These are phyloP conservation scores for Ditula angustiorana DNA, from an alignment of 2,888 invertebrate species.

Conservation along the genomic window DNA sequence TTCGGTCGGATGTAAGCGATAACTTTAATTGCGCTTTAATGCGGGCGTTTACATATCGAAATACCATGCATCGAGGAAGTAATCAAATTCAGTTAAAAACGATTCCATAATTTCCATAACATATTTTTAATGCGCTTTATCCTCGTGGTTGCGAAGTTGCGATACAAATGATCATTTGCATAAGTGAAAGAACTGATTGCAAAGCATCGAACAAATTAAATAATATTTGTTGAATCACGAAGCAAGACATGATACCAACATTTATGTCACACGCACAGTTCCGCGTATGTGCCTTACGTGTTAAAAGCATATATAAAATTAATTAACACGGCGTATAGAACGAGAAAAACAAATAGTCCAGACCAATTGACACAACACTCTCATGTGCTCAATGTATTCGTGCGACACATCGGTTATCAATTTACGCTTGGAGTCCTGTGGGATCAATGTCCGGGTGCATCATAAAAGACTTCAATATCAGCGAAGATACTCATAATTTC, in stretches of 20 bases:
- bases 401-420: neutral
- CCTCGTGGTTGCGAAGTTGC: neutral
- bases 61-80: conserved; percentile 14
- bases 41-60: conserved; percentile 24
- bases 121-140: neutral
- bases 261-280: neutral
- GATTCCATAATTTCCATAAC: neutral
- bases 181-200: neutral
- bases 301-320: neutral
- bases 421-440: conserved; percentile 11
- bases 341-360: conserved; percentile 45
- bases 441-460: conserved; percentile 24
- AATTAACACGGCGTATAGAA: conserved; percentile 9
- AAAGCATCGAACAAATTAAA: neutral
- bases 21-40: conserved; percentile 28
- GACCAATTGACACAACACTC: conserved; percentile 67
- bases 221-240: neutral
- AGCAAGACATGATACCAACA: neutral
- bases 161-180: neutral
- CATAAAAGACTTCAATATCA: too few relatives aligned
- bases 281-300: neutral
- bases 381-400: conserved; percentile 42
- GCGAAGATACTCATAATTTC: too few relatives aligned
- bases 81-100: neutral
- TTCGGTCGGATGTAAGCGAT: conserved; percentile 18